Conservation (phyloP, 1,140 invertebrate genomes). For the Hyphantria cunea region DNA sequence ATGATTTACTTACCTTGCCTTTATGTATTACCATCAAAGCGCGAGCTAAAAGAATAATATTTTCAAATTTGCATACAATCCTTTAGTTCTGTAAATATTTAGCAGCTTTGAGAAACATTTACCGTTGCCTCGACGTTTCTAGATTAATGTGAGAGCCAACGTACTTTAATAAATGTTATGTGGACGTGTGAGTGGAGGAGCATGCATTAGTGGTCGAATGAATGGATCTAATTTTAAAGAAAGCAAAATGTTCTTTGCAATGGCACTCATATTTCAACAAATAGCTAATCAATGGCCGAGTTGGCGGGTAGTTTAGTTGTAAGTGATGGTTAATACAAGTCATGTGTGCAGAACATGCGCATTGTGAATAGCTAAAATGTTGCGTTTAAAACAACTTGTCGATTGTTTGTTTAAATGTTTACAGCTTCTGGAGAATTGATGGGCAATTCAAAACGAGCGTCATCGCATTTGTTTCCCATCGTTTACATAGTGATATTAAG, state of each 20-base stretch:
- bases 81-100: too few species aligned
- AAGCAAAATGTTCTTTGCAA: constrained; percentile 3
- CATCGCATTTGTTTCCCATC: constrained; percentile 15
- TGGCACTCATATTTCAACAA: constrained; percentile 9
- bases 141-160: too few species aligned
- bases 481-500: constrained; percentile 10
- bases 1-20: too few species aligned
- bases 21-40: too few species aligned
- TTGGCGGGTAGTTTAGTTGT: constrained; percentile 5
- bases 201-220: not conserved
- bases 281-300: not conserved
- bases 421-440: constrained; percentile 22
- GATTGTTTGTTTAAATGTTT: constrained; percentile 29
- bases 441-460: constrained; percentile 5
- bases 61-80: too few species aligned
- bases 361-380: constrained; percentile 28
- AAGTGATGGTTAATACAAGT: constrained; percentile 30
- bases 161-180: too few species aligned
- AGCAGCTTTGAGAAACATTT: too few species aligned
- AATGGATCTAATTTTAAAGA: constrained; percentile 17
- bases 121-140: too few species aligned
- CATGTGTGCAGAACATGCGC: constrained; percentile 13
- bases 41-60: too few species aligned
- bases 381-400: constrained; percentile 32
- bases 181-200: too few species aligned